A percentile compares a stretch with the other conserved stretches of the same genome.
These are phyloP conservation scores for Marmota flaviventris DNA, from an alignment of 2,113 vertebrate genomes.

Conservation along the genomic window DNA sequence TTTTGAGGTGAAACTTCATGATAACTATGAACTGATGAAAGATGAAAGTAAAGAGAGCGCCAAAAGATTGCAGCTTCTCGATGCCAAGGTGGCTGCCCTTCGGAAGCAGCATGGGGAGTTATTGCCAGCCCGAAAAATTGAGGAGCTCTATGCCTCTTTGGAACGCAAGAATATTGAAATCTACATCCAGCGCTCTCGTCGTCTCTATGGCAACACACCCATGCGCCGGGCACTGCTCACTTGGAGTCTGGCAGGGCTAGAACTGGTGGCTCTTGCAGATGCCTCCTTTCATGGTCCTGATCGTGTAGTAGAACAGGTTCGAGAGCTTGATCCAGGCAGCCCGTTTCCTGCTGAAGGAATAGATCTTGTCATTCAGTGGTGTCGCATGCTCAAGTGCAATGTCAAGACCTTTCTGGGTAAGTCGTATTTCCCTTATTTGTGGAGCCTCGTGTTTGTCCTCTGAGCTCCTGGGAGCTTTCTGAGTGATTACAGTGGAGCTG, in stretches of 20 bases:
- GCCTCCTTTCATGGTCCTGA: slow-evolving; percentile 93
- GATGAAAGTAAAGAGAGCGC: slow-evolving; percentile 98
- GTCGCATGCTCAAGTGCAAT: slow-evolving; percentile 94
- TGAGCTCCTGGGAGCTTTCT: neutral
- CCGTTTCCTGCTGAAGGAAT: slow-evolving; percentile 95
- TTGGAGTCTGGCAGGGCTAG: slow-evolving; percentile 94
- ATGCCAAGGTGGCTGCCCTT: slow-evolving; percentile 96
- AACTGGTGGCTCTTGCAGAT: slow-evolving; percentile 93
- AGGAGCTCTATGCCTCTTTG: slow-evolving; percentile 97
- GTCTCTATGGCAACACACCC: slow-evolving; percentile 97
- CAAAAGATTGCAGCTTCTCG: slow-evolving; percentile 95
- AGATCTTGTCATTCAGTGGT: slow-evolving; percentile 96
- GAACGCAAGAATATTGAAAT: slow-evolving; percentile 99
- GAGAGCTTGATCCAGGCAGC: slow-evolving; percentile 93
- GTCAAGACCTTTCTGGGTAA: slow-evolving; percentile 94
- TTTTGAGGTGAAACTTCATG: slow-evolving; percentile 97
- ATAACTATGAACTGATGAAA: slow-evolving; percentile 99
- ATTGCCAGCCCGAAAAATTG: slow-evolving; percentile 97
- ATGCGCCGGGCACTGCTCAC: slow-evolving; percentile 97
- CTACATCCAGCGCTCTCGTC: slow-evolving; percentile 97
- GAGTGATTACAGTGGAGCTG: slow-evolving; percentile 28
- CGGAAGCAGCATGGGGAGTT: slow-evolving; percentile 98
- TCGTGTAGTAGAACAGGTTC: slow-evolving; percentile 93
- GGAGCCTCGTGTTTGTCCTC: neutral
- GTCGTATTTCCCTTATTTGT: slow-evolving; percentile 68